Evolutionary conservation across 2,888 invertebrate species (phyloP), one percentile per base, ranked within the genome.

Genomic region (Linnaemya vulpina): DNA sequence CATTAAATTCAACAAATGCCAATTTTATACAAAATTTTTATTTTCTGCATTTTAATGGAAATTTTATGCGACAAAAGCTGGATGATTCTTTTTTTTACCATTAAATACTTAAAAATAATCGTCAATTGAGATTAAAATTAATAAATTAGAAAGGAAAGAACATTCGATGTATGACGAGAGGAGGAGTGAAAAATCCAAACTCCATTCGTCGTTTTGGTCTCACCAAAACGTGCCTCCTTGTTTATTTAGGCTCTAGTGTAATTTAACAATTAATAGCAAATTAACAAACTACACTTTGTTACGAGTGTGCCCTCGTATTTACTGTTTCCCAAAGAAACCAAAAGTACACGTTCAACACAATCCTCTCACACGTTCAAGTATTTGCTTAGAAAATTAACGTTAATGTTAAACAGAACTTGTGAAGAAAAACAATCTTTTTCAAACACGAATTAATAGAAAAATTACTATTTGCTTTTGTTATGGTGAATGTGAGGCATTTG

Each of bases 191-290:
- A 51, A 51, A 3, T n/a, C 5, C 30, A 30, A 30, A n/a, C 35
- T 58, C n/a, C 3, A 58, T 73, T 55, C 35, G 1, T 4, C 15
- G 35, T 46, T 8, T 22, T 13, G 38, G n/a, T 49, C 13, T 35
- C n/a, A 20, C 22, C 22, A 43, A 73, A 78, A 51, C 78, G 74
- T 78, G 78, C 60, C 53, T 11, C 30, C 20, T 53, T 70, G 55
- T 74, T 85, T 78, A 58, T 62, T 85, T 85, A 82, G 82, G 82
- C 68, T 2, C 78, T 30, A 35, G 65, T 70, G 63, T 85, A 75
- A 74, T 76, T 63, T 71, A 75, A 87, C 90, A 91, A 91, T 91
- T 91, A 91, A 90, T 91, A 91, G 89, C 90, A 91, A 91, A 91
- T 91, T 91, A 91, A 90, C 91, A 90, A 88, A 89, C 88, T 90